phyloP scores from a whole-genome alignment of 1,140 invertebrate species.

The Saxidomus purpurata region DNA sequence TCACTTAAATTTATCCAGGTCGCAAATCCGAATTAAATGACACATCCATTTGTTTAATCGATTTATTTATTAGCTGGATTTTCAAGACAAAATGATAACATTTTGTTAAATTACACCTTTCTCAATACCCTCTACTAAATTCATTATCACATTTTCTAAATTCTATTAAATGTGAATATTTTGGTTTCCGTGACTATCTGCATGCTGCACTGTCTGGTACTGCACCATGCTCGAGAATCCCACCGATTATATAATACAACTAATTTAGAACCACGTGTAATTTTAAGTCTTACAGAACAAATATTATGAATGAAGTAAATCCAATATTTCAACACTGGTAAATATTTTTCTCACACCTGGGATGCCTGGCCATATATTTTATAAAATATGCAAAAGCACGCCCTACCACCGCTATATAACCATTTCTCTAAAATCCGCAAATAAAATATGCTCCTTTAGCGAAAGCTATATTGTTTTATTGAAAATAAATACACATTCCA shows the following conservation, averaged over 20 bases:
- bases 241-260: slow-evolving; percentile 10
- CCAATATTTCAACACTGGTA: slow-evolving; percentile 28
- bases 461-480: slow-evolving; percentile 25
- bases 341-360: slow-evolving; percentile 31
- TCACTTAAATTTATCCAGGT: slow-evolving; percentile 40
- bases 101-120: slow-evolving; percentile 34
- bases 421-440: slow-evolving; percentile 34
- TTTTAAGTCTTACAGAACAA: slow-evolving; percentile 10
- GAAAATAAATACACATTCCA: not conserved
- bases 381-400: slow-evolving; percentile 48
- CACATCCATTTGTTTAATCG: slow-evolving; percentile 38
- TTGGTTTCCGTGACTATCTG: not conserved
- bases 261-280: not conserved
- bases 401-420: not conserved
- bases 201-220: not conserved
- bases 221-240: not conserved
- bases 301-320: slow-evolving; percentile 32
- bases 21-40: slow-evolving; percentile 24
- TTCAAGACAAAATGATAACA: slow-evolving; percentile 39
- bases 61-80: slow-evolving; percentile 31
- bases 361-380: not conserved
- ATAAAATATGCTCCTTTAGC: not conserved
- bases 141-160: not conserved
- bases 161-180: not conserved
- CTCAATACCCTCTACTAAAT: not conserved